Percentiles rank a stretch among this genome's conserved stretches.
These are phyloP conservation scores for Staurois parvus DNA, from an alignment of 2,797 vertebrate species.

Conservation along the genomic window DNA sequence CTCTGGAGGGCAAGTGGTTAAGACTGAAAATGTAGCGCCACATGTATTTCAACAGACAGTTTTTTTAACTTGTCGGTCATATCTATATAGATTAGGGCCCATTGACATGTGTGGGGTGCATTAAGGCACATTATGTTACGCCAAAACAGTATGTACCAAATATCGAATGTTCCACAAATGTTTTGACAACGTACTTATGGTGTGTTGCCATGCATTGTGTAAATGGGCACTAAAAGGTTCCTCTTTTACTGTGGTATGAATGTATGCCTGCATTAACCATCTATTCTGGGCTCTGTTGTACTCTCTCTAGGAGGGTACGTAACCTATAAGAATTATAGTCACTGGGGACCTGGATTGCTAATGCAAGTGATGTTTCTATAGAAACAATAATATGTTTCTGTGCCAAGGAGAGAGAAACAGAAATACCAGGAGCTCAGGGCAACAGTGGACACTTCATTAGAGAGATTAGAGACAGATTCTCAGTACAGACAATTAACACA, in stretches of 20 bases:
- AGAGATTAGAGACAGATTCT: constrained; percentile 36
- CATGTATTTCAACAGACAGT: too few species aligned
- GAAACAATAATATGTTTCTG: constrained; percentile 29
- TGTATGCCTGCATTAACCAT: constrained; percentile 6
- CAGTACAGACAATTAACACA: constrained; percentile 19
- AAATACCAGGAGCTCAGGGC: constrained; percentile 39
- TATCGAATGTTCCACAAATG: too few species aligned
- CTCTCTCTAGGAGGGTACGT: constrained; percentile 10
- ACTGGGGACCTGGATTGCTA: constrained; percentile 40
- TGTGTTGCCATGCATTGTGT: too few species aligned
- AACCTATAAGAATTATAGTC: constrained; percentile 9
- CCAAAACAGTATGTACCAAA: too few species aligned
- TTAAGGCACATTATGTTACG: too few species aligned
- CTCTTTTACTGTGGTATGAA: neutral
- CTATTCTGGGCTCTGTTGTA: constrained; percentile 8
- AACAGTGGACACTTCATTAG: constrained; percentile 58
- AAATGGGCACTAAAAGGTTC: neutral
- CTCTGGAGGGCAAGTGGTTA: too few species aligned
- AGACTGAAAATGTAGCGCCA: too few species aligned
- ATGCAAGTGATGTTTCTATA: constrained; percentile 55
- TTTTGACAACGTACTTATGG: too few species aligned
- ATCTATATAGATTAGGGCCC: too few species aligned
- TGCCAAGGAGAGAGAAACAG: constrained; percentile 9
- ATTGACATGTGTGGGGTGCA: too few species aligned
- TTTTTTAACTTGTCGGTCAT: too few species aligned